A percentile compares a stretch with the other conserved stretches of the same genome.
Evolutionary conservation across 2,113 vertebrate species (phyloP).

Genomic region (Mohoua ochrocephala): DNA sequence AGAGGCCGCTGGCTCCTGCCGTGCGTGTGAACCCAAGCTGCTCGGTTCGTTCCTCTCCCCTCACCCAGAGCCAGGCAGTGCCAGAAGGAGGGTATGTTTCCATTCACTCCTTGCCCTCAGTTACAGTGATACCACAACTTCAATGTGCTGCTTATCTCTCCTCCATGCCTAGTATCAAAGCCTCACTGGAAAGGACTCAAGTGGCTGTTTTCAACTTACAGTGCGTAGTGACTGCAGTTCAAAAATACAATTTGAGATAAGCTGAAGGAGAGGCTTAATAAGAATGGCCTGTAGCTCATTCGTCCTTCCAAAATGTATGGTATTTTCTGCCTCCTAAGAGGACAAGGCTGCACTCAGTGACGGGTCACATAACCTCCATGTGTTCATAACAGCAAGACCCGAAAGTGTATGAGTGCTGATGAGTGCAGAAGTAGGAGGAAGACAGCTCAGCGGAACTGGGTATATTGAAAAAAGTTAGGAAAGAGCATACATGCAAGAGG

Average conservation of each 20-base stretch:
- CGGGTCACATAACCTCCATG: neutral
- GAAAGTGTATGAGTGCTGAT: neutral
- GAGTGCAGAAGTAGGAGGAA: neutral
- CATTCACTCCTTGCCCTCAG: slow-evolving; percentile 14
- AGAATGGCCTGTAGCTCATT: neutral
- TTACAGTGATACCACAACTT: neutral
- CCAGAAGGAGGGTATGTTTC: slow-evolving; percentile 31
- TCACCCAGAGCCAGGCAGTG: neutral
- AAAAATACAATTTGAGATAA: slow-evolving; percentile 23
- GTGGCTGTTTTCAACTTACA: slow-evolving; percentile 30
- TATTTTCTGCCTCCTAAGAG: neutral
- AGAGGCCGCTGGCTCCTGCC: neutral
- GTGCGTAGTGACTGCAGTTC: neutral
- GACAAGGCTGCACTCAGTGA: neutral
- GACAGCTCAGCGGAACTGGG: neutral
- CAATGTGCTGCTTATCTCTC: slow-evolving; percentile 33
- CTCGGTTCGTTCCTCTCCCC: neutral
- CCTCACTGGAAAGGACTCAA: neutral
- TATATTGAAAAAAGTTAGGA: neutral
- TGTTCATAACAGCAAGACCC: neutral
- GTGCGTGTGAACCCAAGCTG: neutral
- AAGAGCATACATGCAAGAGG: neutral
- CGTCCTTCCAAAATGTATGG: neutral
- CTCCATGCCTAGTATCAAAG: neutral
- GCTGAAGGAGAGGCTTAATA: slow-evolving; percentile 7